Base-by-base conservation (phyloP, 2,113 vertebrate genomes). In the Oryzias celebensis region DNA sequence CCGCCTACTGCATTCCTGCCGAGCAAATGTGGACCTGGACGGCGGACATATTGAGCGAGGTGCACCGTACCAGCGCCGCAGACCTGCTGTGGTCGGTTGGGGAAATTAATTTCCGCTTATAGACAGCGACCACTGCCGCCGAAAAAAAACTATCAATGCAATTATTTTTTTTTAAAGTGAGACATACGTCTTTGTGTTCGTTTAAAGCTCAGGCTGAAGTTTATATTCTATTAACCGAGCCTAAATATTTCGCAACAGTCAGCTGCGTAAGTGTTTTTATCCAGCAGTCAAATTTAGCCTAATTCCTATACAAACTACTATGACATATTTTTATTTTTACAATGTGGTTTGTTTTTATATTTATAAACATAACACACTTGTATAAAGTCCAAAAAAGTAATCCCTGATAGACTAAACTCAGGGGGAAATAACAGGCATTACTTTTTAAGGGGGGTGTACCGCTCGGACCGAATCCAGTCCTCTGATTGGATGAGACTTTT, bases 1-100 rank as follows among this genome's bases (percentile, higher is more conserved):
- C 89, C 91, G 91, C 91, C 92, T 85, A 90, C 90, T 77, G 77
- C 88, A 90, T 90, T 87, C 87, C 87, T 84, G 42, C 73, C 60
- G 60, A 82, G 76, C 74, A 31, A 75, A 84, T 61, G 77, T 84
- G 89, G 69, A 68, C 50, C 68, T 55, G 48, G 42, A 16, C 24
- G 58, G 66, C 82, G 73, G 89, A 80, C 91, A 91, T 91, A 6
- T 89, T 88, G 88, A 51, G 78, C 84, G 88, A 73, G 83, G 71
- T 36, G 24, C n/a, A 47, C 49, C 20, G 42, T 15, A n/a, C 18
- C 31, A 20, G 36, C 54, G 18, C 24, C 36, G n/a, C 51, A 45
- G 44, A 49, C 15, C 16, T 2, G 7, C 42, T 14, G 7, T 5
- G 8, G 17, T 50, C 10, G 46, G 14, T n/a, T 8, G 48, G 24